Evolutionary conservation across 2,113 vertebrate species (phyloP), one percentile per base, ranked within the genome.

Genomic region (Pyrgilauda ruficollis): DNA sequence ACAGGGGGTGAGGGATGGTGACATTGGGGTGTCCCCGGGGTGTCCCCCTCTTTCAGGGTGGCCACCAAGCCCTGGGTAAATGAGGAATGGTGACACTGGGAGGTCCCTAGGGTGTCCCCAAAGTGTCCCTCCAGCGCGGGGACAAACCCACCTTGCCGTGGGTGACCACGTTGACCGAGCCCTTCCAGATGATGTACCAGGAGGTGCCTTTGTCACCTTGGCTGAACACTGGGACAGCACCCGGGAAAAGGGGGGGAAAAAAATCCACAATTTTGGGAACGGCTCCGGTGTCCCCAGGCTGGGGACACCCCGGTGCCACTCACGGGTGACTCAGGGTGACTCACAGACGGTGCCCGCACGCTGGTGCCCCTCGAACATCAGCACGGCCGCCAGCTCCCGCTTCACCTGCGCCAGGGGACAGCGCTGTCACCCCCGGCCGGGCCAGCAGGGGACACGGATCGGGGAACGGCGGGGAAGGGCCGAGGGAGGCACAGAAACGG

Each of bases 131-230:
- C 19, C 46, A 3, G 1, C 21, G 0, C 1, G 3, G 64, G 53
- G 77, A 39, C 7, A 6, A 35, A 11, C 81, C 46, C 27, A 99
- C 99, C 98, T 99, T 99, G 84, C 99, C 99, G 2, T 99, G 99
- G 37, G 99, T 99, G 96, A 99, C 99, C 86, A 99, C 99, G 9
- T 99, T 99, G 53, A 99, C 99, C 2, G 99, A 99, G 46, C 99
- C 99, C 97, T 99, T 99, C 99, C 99, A 99, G 98, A 99, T 98
- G 94, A 99, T 99, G 97, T 99, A 99, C 99, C 99, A 99, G 0
- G 99, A 99, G 1, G 98, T 99, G 64, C 99, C 99, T 94, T 99
- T 99, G 93, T 99, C 99, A 6, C 99, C 99, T 89, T 99, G 99
- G 97, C 99, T 99, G 97, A 99, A 99, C 97, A 99, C 99, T 99